These are phyloP conservation scores for Ceratotherium simum DNA, from an alignment of 2,113 vertebrate species.

Conservation along the genomic window DNA sequence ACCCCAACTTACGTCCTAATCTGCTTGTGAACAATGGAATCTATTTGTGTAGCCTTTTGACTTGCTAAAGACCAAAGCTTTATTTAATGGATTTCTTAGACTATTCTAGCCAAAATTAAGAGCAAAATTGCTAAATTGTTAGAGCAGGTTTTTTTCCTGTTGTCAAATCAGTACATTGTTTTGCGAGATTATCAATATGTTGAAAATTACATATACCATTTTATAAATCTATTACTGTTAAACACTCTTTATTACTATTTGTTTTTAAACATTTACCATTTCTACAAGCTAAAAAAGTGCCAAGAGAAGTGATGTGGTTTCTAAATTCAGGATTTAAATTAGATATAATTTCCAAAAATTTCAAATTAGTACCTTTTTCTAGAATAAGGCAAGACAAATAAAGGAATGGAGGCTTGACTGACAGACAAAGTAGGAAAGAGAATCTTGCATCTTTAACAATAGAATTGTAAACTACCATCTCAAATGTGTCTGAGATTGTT, in stretches of 20 bases:
- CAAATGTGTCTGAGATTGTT: not conserved
- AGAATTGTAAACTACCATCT: not conserved
- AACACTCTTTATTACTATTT: not conserved
- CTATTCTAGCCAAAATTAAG: not conserved
- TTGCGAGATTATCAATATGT: not conserved
- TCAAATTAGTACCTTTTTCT: constrained; percentile 28
- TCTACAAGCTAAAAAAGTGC: not conserved
- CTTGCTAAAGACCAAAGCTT: not conserved
- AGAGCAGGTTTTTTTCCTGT: not conserved
- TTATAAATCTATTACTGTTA: not conserved
- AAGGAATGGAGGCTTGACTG: not conserved
- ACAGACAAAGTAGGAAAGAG: not conserved
- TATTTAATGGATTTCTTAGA: not conserved
- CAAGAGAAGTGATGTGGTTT: constrained; percentile 15
- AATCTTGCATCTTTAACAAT: not conserved
- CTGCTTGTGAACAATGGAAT: not conserved
- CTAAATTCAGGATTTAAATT: constrained; percentile 38
- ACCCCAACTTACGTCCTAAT: not conserved
- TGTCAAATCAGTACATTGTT: not conserved
- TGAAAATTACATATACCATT: not conserved
- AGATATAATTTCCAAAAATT: not conserved
- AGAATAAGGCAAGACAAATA: not conserved
- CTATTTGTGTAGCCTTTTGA: not conserved
- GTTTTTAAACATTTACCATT: constrained; percentile 21
- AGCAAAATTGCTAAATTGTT: not conserved